Evolutionary conservation across 2,888 invertebrate species (phyloP), one percentile per base, ranked within the genome.

Genomic region (Kryphioiulus occultus): DNA sequence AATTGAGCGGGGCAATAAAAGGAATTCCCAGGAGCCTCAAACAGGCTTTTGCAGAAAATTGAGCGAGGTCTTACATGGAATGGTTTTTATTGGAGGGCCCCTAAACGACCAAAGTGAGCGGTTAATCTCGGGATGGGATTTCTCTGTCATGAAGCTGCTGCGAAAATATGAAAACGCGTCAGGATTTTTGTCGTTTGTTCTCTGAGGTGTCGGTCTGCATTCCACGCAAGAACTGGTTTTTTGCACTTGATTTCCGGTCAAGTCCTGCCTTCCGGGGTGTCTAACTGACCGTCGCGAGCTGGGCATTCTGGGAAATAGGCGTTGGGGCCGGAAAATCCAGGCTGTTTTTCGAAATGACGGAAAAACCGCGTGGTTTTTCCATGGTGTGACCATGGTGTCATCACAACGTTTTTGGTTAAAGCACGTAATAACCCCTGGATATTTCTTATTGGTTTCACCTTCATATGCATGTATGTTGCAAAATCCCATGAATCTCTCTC

Each of bases 1-100:
- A 68, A 68, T 68, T 68, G 68, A 68, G 68, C 68, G 68, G 68
- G 68, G 68, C 68, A 68, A 68, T 68, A 68, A 68, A 68, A 68
- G n/a, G 26, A 68, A 68, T 68, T 68, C 68, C 68, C 68, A 68
- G 26, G 68, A 68, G 68, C 68, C 68, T 12, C 2, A 10, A 22
- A 68, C 68, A 10, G 68, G 26, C 68, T 68, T 26, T 68, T 26
- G 68, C 68, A 68, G 68, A 68, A 68, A 68, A 68, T 68, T 68
- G 68, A 68, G 26, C 68, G 68, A 68, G 26, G 68, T 26, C 68
- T 5, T 12, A 68, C n/a, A 68, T n/a, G 68, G 68, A 68, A 68
- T n/a, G 68, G 26, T 68, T 68, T 68, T 68, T 68, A 68, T 68
- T 68, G 68, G 26, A 26, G 22, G 68, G 26, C 68, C 26, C 68